These are phyloP conservation scores for Poeciliopsis gracilis DNA, from an alignment of 2,797 vertebrate species.

Conservation along the genomic window DNA sequence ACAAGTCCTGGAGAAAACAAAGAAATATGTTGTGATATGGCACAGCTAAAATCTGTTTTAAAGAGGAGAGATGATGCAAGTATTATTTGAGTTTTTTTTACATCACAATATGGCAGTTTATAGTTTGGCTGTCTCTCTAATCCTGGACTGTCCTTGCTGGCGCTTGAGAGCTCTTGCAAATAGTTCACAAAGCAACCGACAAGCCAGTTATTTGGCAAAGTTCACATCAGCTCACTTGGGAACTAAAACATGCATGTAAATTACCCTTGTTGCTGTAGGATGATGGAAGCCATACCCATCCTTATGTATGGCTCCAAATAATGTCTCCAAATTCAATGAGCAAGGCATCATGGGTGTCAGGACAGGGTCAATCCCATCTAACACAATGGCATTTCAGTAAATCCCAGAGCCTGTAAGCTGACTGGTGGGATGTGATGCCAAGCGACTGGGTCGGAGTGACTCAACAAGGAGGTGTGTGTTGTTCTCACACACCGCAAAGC, in stretches of 20 bases:
- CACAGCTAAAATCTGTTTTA: background rate
- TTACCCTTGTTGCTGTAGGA: slow-evolving; percentile 23
- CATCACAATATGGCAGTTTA: slow-evolving; percentile 12
- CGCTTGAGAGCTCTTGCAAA: slow-evolving; percentile 33
- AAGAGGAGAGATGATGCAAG: background rate
- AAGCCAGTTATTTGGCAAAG: slow-evolving; percentile 25
- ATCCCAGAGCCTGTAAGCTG: slow-evolving; percentile 71
- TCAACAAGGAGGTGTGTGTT: slow-evolving; percentile 48
- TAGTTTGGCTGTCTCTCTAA: slow-evolving; percentile 34
- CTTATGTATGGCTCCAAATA: slow-evolving; percentile 51
- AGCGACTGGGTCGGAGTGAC: slow-evolving; percentile 43
- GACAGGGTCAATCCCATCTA: slow-evolving; percentile 71
- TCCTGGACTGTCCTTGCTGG: slow-evolving; percentile 31
- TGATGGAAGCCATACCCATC: slow-evolving; percentile 27
- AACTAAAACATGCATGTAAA: slow-evolving; percentile 48
- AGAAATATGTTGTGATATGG: background rate
- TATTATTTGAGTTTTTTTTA: background rate
- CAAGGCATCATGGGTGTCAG: slow-evolving; percentile 71
- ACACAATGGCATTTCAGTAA: slow-evolving; percentile 80
- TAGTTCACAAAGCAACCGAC: slow-evolving; percentile 37
- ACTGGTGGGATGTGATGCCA: slow-evolving; percentile 62
- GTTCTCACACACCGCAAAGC: slow-evolving; percentile 26
- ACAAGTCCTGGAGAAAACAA: background rate
- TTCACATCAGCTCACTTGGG: slow-evolving; percentile 48
- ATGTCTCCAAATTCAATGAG: slow-evolving; percentile 67